phyloP scores from a whole-genome alignment of 2,888 invertebrate genomes.

The Hermodice carunculata region DNA sequence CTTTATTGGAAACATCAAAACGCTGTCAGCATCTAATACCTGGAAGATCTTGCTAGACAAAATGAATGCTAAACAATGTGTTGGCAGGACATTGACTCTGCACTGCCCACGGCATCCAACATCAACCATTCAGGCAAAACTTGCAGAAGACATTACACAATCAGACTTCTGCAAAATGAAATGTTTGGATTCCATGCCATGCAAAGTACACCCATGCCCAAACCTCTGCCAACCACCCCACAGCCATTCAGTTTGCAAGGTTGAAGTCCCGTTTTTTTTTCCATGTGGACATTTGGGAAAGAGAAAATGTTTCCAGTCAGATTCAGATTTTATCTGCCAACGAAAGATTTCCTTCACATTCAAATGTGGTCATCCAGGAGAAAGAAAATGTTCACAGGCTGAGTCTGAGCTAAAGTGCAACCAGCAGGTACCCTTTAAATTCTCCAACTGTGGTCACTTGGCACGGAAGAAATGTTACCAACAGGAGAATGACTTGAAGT shows the following conservation, averaged over 20 bases:
- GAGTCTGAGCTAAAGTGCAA: slow-evolving; percentile 3
- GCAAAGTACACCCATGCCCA: slow-evolving; percentile 18
- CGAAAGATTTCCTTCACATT: neutral
- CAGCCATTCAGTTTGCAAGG: slow-evolving; percentile 4
- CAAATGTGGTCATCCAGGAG: neutral
- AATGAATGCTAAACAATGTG: neutral
- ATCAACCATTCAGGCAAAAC: neutral
- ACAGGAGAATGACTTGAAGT: neutral
- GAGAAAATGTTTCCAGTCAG: slow-evolving; percentile 9
- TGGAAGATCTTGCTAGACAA: slow-evolving; percentile 15
- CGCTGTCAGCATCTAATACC: neutral
- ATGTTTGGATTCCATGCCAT: slow-evolving; percentile 15
- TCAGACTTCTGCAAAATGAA: slow-evolving; percentile 15
- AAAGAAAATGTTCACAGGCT: slow-evolving; percentile 5
- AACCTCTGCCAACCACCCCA: slow-evolving; percentile 24
- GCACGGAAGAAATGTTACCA: slow-evolving; percentile 10
- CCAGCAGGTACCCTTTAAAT: neutral
- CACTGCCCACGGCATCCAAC: slow-evolving; percentile 16
- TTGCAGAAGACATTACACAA: slow-evolving; percentile 16
- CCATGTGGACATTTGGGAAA: slow-evolving; percentile 24
- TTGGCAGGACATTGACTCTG: neutral
- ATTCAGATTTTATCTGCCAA: neutral
- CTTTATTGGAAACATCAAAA: slow-evolving; percentile 29
- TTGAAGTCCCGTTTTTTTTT: slow-evolving; percentile 15
- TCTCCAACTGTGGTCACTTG: slow-evolving; percentile 15